Evolutionary conservation across 2,797 vertebrate genomes (phyloP), one percentile per base, ranked within the genome.

Genomic region (Pangasius djambal): DNA sequence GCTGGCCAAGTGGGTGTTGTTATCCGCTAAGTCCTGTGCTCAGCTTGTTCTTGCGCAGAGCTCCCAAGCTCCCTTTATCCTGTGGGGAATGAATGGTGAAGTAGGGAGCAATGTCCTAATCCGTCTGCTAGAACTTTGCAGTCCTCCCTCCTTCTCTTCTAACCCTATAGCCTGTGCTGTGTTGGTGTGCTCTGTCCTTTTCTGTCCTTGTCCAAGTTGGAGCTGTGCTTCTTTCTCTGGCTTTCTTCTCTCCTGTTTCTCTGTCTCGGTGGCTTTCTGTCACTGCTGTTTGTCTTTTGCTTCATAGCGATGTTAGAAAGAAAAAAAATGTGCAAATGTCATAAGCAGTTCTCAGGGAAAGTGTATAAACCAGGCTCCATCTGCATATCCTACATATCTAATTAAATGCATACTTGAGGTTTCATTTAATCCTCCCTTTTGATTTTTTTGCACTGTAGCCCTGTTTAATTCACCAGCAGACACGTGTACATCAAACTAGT

Each of bases 301-400:
- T 72, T 89, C 72, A 75, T 50, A 88, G 88, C 86, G 85, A 84
- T 87, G 83, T 86, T 83, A 88, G 40, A 90, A 84, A 89, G 81
- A 83, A 87, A 74, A 74, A 65, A 57, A 77, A 67, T 69, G 28
- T 83, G 82, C 55, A 52, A 82, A 83, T 48, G n/a, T 91, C 72
- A 55, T 88, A 86, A 86, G 63, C 81, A 83, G 75, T 85, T 91
- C 90, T 92, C 90, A 91, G 89, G 91, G 88, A 91, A 91, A 87
- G 88, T 67, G 63, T 61, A 34, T 72, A 90, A 67, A 78, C 31
- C 69, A 87, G 85, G 69, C 85, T 91, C 75, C 61, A 48, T 78
- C 55, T 63, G 89, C 59, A 69, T 63, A 72, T 55, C 69, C 44
- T 70, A 48, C 65, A 74, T 81, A 70, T 81, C 31, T 55, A 40